A percentile compares a stretch with the other conserved stretches of the same genome.
Evolutionary conservation across 2,888 invertebrate genomes (phyloP).

Genomic region (Criorhina ranunculi): DNA sequence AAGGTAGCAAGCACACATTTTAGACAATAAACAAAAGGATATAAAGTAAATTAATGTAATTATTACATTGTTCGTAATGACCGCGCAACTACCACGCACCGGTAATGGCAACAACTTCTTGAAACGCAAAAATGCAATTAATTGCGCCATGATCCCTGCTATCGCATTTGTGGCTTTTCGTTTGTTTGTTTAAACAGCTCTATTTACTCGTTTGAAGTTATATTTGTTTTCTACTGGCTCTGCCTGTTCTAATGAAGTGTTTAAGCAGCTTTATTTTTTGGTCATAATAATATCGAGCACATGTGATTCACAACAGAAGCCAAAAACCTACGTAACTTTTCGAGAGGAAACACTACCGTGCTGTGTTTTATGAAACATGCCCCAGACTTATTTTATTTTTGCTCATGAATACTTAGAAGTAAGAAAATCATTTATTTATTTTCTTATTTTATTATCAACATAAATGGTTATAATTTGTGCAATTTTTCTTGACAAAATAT

Average conservation of each 20-base stretch:
- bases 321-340: too few species aligned
- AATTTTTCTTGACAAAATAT: too few species aligned
- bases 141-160: slow-evolving; percentile 10
- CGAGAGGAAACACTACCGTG: too few species aligned
- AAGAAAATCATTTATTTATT: too few species aligned
- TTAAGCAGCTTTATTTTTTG: too few species aligned
- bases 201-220: slow-evolving; percentile 1
- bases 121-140: slow-evolving; percentile 46
- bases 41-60: slow-evolving; percentile 7
- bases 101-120: slow-evolving; percentile 39
- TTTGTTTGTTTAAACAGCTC: slow-evolving; percentile 29
- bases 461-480: too few species aligned
- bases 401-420: too few species aligned
- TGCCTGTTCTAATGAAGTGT: neutral
- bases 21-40: neutral
- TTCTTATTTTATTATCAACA: too few species aligned
- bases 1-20: neutral
- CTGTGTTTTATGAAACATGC: too few species aligned
- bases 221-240: neutral
- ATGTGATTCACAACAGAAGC: too few species aligned
- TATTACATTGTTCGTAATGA: slow-evolving; percentile 6
- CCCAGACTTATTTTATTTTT: too few species aligned
- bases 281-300: too few species aligned
- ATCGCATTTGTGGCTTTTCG: slow-evolving; percentile 15
- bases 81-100: neutral